Conservation (phyloP, 2,797 vertebrate species). For the Pangasius macronema region DNA sequence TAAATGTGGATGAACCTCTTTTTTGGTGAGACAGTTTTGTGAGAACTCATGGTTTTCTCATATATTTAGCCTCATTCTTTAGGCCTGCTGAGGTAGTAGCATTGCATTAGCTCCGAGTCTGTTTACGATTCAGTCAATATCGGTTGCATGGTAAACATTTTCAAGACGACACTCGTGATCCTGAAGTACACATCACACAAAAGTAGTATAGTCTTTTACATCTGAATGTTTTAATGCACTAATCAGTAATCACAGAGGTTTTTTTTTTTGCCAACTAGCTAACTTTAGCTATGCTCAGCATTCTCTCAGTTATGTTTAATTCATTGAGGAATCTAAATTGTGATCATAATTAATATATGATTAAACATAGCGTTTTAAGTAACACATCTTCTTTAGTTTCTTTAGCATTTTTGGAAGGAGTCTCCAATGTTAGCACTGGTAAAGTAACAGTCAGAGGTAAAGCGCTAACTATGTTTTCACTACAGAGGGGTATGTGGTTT, state of each 20-base stretch:
- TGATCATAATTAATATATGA: not conserved
- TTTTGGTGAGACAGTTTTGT: not conserved
- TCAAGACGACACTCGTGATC: no score
- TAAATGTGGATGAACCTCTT: not conserved
- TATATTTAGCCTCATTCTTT: not conserved
- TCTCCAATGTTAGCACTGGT: not conserved
- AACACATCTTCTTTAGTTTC: not conserved
- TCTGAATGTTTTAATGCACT: not conserved
- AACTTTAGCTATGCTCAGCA: not conserved
- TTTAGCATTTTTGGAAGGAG: not conserved
- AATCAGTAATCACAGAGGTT: not conserved
- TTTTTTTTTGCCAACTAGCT: not conserved
- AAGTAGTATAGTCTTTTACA: no score
- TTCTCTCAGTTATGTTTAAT: not conserved
- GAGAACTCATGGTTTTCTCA: not conserved
- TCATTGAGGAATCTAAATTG: not conserved
- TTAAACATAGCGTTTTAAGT: not conserved
- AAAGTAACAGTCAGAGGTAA: no score
- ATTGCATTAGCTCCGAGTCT: not conserved
- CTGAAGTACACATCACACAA: no score
- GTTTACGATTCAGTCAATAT: not conserved
- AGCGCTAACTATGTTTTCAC: not conserved
- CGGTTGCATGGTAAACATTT: no score
- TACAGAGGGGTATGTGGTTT: not conserved
- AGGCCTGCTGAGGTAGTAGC: not conserved